A percentile compares a stretch with the other conserved stretches of the same genome.
These are phyloP conservation scores for Argynnis bischoffii DNA, from an alignment of 2,888 invertebrate species.

Conservation along the genomic window DNA sequence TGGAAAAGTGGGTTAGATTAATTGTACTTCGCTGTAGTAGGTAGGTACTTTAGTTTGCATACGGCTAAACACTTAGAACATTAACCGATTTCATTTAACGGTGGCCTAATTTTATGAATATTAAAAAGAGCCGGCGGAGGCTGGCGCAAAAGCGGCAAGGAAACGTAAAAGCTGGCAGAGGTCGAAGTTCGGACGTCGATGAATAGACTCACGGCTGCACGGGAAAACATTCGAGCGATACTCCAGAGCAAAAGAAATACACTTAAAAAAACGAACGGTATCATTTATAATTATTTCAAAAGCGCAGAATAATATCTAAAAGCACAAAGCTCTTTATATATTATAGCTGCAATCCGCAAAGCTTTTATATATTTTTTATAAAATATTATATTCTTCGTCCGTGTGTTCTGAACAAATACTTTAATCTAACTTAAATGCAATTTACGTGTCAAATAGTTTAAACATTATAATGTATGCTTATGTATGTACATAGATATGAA, in stretches of 20 bases:
- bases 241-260: conserved; percentile 20
- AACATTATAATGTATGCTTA: neutral
- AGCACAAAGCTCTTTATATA: neutral
- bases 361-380: neutral
- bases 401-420: no score
- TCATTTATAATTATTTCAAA: conserved; percentile 20
- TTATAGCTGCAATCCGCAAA: neutral
- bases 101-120: conserved; percentile 30
- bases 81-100: conserved; percentile 27
- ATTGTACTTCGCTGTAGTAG: conserved; percentile 22
- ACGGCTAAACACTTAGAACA: conserved; percentile 19
- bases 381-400: no score
- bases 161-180: conserved; percentile 42
- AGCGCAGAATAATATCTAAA: conserved; percentile 4
- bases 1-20: conserved; percentile 29
- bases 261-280: conserved; percentile 17
- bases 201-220: conserved; percentile 47
- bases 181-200: conserved; percentile 56
- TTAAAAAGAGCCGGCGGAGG: conserved; percentile 23
- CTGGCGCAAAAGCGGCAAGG: conserved; percentile 26
- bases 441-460: neutral
- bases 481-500: no score
- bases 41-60: conserved; percentile 6
- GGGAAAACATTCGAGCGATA: conserved; percentile 20
- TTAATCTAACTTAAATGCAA: neutral